Evolutionary conservation across 2,888 invertebrate species (phyloP).

Genomic region (Adelognathus sp.): DNA sequence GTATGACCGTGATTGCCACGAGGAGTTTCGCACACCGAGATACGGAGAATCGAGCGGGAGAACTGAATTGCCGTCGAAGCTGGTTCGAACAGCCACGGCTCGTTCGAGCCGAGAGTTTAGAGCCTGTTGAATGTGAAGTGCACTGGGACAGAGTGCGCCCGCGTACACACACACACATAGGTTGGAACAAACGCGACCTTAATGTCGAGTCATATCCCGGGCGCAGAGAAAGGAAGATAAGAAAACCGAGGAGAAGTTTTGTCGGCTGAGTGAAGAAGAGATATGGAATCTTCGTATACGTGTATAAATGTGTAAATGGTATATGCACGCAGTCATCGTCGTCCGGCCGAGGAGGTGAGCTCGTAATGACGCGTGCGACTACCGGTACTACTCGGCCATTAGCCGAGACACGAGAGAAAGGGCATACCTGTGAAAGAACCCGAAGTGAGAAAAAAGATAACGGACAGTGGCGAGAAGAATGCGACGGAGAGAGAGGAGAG

Average conservation of each 20-base stretch:
- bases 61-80: background rate
- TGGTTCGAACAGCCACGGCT: background rate
- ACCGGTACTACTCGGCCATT: constrained; percentile 48
- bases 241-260: background rate
- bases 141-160: background rate
- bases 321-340: constrained; percentile 22
- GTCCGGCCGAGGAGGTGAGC: constrained; percentile 31
- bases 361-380: constrained; percentile 53
- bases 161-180: no score
- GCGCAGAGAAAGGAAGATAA: constrained; percentile 35
- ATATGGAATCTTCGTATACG: constrained; percentile 17
- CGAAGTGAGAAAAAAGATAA: constrained; percentile 11
- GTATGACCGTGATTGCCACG: background rate
- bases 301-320: background rate
- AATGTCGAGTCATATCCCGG: constrained; percentile 48
- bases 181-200: constrained; percentile 36
- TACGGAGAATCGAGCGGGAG: background rate
- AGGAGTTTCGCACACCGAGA: background rate
- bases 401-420: constrained; percentile 39
- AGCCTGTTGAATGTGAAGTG: constrained; percentile 9
- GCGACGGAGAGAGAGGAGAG: background rate
- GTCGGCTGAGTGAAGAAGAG: constrained; percentile 3
- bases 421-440: constrained; percentile 25
- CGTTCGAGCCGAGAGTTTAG: background rate
- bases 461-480: background rate